Evolutionary conservation across 2,113 vertebrate genomes (phyloP).

Genomic region (Numida meleagris): DNA sequence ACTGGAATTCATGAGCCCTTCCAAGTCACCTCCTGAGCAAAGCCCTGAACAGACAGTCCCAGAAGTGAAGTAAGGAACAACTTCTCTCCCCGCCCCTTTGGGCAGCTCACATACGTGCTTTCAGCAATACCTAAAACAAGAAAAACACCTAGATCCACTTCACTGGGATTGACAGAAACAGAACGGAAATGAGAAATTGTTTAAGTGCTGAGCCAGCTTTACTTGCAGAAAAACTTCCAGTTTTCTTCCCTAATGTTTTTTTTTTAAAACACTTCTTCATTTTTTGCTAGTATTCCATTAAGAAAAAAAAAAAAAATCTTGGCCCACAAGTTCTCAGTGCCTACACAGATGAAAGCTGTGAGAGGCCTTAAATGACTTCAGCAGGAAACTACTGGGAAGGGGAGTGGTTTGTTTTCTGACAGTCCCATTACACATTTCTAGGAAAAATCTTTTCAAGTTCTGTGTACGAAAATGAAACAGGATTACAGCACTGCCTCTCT

Average conservation of each 20-base stretch:
- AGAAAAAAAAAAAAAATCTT: constrained; percentile 27
- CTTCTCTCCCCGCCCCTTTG: constrained; percentile 43
- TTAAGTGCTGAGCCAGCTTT: constrained; percentile 1
- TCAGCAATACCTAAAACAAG: constrained; percentile 51
- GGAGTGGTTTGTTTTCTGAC: constrained; percentile 69
- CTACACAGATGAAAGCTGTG: constrained; percentile 59
- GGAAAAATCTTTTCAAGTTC: constrained; percentile 63
- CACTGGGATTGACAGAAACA: not conserved
- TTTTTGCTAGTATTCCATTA: constrained; percentile 34
- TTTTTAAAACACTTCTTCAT: not conserved
- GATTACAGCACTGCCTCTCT: constrained; percentile 49
- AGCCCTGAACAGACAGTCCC: constrained; percentile 55
- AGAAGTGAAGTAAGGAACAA: constrained; percentile 54
- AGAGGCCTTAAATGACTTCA: constrained; percentile 66
- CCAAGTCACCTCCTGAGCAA: constrained; percentile 65
- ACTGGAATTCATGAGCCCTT: constrained; percentile 65
- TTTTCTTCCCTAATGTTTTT: constrained; percentile 5
- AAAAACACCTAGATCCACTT: constrained; percentile 52
- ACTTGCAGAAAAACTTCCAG: constrained; percentile 11
- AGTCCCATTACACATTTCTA: constrained; percentile 64
- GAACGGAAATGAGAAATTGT: constrained; percentile 36
- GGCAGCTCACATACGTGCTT: constrained; percentile 14
- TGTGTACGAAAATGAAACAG: constrained; percentile 26
- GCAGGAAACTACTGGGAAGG: constrained; percentile 64
- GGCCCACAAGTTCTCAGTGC: constrained; percentile 4